These are phyloP conservation scores for Acrobasis repandana DNA, from an alignment of 2,888 invertebrate species.

Conservation along the genomic window DNA sequence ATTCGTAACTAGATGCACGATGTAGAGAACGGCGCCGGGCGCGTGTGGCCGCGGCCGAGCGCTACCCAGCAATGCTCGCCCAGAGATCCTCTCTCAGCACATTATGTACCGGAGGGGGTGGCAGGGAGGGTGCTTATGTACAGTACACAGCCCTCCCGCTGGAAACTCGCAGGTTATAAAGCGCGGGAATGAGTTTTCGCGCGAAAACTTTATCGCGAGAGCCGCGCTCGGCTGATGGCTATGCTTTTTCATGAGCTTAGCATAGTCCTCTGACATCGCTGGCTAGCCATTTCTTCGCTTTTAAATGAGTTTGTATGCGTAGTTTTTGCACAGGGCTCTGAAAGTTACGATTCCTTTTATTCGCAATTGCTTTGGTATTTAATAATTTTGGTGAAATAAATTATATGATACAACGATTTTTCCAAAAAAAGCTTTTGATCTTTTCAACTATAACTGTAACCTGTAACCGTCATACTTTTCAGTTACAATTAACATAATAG, in stretches of 20 bases:
- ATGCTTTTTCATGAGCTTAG: conserved; percentile 58
- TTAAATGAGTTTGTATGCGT: conserved; percentile 18
- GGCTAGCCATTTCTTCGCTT: conserved; percentile 34
- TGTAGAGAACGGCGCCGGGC: conserved; percentile 20
- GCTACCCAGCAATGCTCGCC: conserved; percentile 55
- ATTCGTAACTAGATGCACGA: conserved; percentile 12
- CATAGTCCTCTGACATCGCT: conserved; percentile 44
- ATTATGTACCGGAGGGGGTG: conserved; percentile 55
- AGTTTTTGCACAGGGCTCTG: background rate
- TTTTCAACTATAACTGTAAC: background rate
- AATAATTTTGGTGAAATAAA: too few species aligned
- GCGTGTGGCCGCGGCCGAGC: conserved; percentile 48
- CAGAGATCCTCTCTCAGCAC: conserved; percentile 46
- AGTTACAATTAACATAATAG: background rate
- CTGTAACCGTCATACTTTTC: background rate
- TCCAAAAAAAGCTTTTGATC: background rate
- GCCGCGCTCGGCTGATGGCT: conserved; percentile 43
- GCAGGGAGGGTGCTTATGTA: conserved; percentile 47
- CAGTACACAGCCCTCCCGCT: conserved; percentile 46
- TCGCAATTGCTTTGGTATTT: background rate
- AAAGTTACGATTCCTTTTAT: background rate
- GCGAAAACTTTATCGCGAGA: conserved; percentile 72
- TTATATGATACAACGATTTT: background rate
- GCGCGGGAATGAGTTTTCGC: conserved; percentile 78
- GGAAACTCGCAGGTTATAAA: conserved; percentile 70